phyloP scores from a whole-genome alignment of 2,888 invertebrate species.

The Clunio marinus region DNA sequence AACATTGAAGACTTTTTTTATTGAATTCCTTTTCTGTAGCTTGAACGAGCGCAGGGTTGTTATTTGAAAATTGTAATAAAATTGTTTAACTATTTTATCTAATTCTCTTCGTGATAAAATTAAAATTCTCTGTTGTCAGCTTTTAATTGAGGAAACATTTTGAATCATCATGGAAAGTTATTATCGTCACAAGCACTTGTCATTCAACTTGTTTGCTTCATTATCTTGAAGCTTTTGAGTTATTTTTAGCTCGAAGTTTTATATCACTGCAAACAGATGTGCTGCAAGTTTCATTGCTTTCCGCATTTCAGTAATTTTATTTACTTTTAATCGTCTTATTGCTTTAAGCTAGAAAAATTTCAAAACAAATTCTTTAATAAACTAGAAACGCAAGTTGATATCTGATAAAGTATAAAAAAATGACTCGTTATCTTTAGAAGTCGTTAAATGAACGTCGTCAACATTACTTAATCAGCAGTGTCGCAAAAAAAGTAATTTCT shows the following conservation, averaged over 20 bases:
- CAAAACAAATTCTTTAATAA: too few relatives aligned
- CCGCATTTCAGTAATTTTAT: not conserved
- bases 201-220: not conserved
- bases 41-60: too few relatives aligned
- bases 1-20: too few relatives aligned
- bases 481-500: not conserved
- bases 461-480: too few relatives aligned
- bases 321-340: too few relatives aligned
- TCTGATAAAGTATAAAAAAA: too few relatives aligned
- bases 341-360: too few relatives aligned
- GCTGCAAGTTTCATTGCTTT: not conserved
- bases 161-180: slow-evolving; percentile 16
- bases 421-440: too few relatives aligned
- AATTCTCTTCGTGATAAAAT: not conserved
- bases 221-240: not conserved
- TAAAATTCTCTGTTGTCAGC: not conserved
- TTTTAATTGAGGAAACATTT: not conserved
- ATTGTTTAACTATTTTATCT: not conserved
- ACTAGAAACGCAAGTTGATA: too few relatives aligned
- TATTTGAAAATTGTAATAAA: not conserved
- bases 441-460: too few relatives aligned
- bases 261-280: slow-evolving; percentile 24
- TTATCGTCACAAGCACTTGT: too few relatives aligned
- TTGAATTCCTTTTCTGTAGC: too few relatives aligned
- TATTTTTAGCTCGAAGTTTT: slow-evolving; percentile 12